These are phyloP conservation scores for Empidonax traillii DNA, from an alignment of 2,113 vertebrate species.

Conservation along the genomic window DNA sequence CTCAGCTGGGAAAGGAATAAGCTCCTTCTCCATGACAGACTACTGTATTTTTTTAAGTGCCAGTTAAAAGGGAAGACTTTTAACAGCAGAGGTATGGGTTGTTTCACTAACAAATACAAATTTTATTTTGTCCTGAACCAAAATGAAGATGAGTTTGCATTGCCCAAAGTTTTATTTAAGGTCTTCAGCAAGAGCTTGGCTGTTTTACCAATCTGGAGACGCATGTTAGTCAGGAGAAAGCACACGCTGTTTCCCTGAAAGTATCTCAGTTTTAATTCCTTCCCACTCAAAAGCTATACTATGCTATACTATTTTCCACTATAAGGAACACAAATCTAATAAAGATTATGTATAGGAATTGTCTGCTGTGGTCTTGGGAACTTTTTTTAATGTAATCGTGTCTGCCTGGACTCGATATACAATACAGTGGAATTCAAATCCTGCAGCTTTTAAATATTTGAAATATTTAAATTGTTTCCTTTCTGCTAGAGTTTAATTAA, in stretches of 20 bases:
- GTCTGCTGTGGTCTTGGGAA: neutral
- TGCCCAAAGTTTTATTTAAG: neutral
- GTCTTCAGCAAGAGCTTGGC: neutral
- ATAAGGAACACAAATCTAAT: constrained; percentile 8
- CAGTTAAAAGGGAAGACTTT: neutral
- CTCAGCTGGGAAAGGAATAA: neutral
- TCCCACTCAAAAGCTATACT: neutral
- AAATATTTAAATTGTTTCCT: neutral
- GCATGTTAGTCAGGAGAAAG: neutral
- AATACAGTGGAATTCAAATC: neutral
- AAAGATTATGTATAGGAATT: neutral
- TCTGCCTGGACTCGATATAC: neutral
- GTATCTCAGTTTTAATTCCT: neutral
- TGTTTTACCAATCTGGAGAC: neutral
- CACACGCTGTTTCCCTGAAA: neutral
- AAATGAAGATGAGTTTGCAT: neutral
- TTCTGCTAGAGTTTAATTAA: neutral
- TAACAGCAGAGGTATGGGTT: neutral
- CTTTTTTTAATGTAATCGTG: neutral
- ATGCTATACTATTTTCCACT: no score
- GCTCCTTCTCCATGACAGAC: neutral
- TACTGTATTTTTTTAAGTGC: neutral
- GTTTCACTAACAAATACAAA: neutral
- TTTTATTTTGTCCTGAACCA: neutral
- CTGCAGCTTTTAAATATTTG: neutral